A percentile compares a stretch with the other conserved stretches of the same genome.
phyloP scores from a whole-genome alignment of 1,140 invertebrate genomes.

The Bombus pyrosoma region DNA sequence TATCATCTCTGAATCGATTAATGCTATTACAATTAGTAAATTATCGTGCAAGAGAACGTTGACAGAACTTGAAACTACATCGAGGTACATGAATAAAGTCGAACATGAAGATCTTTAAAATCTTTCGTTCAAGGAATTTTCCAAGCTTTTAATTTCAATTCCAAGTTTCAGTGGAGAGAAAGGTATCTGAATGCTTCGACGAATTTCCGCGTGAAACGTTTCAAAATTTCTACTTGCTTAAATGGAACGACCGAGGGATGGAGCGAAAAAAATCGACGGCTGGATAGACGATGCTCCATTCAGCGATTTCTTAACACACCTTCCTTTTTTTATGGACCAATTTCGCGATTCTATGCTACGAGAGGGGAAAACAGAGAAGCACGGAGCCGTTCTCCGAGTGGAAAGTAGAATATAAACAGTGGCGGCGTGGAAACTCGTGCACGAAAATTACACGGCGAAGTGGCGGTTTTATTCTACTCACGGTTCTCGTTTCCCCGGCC shows the following conservation, averaged over 20 bases:
- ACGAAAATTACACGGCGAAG: constrained; percentile 55
- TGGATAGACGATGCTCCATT: too few species aligned
- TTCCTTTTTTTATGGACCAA: constrained; percentile 24
- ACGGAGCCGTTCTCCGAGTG: background rate
- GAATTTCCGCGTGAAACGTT: background rate
- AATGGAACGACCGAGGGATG: background rate
- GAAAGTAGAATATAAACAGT: constrained; percentile 48
- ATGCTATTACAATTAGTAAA: too few species aligned
- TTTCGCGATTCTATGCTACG: constrained; percentile 13
- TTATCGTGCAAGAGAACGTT: too few species aligned
- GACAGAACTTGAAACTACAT: too few species aligned
- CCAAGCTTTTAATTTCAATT: background rate
- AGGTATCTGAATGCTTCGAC: background rate
- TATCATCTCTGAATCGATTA: too few species aligned
- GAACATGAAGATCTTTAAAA: background rate
- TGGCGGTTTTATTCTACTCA: constrained; percentile 50
- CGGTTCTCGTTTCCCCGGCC: constrained; percentile 54
- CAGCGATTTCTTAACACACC: background rate
- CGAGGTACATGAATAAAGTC: background rate
- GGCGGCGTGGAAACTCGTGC: constrained; percentile 48
- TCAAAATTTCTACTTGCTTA: background rate
- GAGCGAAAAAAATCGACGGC: background rate
- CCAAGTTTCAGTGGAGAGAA: background rate
- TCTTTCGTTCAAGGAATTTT: background rate
- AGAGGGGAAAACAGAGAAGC: background rate